Evolutionary conservation across 2,113 vertebrate genomes (phyloP).

Genomic region (Otolemur garnettii): DNA sequence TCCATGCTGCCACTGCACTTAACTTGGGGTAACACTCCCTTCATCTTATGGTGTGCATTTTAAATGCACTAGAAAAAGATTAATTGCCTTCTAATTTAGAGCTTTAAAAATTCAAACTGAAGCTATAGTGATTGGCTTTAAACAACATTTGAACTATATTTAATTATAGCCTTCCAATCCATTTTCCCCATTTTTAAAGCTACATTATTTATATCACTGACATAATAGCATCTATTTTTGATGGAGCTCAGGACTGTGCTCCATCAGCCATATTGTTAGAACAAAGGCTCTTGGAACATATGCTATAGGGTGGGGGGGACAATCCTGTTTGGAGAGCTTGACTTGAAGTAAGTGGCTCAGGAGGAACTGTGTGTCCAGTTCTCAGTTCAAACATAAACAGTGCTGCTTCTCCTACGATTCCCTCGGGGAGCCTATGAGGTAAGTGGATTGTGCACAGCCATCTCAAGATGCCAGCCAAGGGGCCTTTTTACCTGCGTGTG

Average conservation of each 20-base stretch:
- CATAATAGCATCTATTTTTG: conserved; percentile 64
- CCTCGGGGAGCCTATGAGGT: background rate
- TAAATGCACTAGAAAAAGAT: conserved; percentile 46
- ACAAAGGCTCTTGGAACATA: background rate
- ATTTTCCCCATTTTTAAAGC: conserved; percentile 39
- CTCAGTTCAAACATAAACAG: background rate
- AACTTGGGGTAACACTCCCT: background rate
- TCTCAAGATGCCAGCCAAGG: background rate
- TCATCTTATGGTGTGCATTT: conserved; percentile 27
- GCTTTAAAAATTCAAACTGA: conserved; percentile 43
- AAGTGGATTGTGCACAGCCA: background rate
- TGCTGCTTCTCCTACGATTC: background rate
- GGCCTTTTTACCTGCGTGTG: background rate
- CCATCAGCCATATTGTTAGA: conserved; percentile 5
- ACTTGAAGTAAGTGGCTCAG: background rate
- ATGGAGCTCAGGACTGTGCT: conserved; percentile 14
- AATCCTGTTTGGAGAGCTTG: background rate
- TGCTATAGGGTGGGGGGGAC: background rate
- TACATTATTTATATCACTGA: conserved; percentile 73
- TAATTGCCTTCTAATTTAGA: conserved; percentile 60
- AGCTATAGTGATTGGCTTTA: conserved; percentile 63
- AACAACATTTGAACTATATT: conserved; percentile 67
- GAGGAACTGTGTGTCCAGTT: background rate
- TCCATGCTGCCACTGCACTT: background rate
- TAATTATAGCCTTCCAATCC: conserved; percentile 72